A percentile compares a stretch with the other conserved stretches of the same genome.
These are phyloP conservation scores for Crotalus horridus DNA, from an alignment of 2,113 vertebrate genomes.

Conservation along the genomic window DNA sequence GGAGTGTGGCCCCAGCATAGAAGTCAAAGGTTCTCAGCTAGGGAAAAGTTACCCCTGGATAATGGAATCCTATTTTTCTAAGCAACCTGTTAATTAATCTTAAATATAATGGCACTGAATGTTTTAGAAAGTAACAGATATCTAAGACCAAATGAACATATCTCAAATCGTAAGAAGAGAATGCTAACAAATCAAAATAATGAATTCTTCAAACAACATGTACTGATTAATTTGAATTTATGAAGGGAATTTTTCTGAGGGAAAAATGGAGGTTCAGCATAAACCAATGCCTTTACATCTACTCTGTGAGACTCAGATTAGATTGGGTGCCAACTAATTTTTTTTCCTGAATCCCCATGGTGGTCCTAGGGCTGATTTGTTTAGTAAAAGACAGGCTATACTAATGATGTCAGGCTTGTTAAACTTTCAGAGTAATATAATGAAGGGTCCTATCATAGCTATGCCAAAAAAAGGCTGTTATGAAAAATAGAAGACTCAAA, in stretches of 20 bases:
- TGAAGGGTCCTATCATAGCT: conserved; percentile 30
- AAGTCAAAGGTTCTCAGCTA: background rate
- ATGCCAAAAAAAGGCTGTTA: conserved; percentile 24
- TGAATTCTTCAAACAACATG: background rate
- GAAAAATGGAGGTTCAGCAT: background rate
- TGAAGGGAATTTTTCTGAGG: background rate
- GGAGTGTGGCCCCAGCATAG: background rate
- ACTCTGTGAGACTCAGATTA: background rate
- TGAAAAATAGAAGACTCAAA: conserved; percentile 16
- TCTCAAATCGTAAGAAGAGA: background rate
- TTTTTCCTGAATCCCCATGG: background rate
- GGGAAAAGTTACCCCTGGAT: background rate
- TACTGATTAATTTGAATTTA: background rate
- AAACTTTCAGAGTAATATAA: conserved; percentile 10
- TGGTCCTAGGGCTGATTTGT: conserved; percentile 27
- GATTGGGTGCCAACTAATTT: conserved; percentile 19
- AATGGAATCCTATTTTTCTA: background rate
- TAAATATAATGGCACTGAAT: background rate
- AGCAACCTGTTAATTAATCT: background rate
- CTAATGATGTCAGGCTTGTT: conserved; percentile 16
- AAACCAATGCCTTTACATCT: background rate
- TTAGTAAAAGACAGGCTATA: conserved; percentile 8
- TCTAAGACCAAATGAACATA: background rate
- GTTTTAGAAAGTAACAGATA: background rate
- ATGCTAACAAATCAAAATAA: background rate